phyloP scores from a whole-genome alignment of 2,888 invertebrate species.

The Acronicta psi region DNA sequence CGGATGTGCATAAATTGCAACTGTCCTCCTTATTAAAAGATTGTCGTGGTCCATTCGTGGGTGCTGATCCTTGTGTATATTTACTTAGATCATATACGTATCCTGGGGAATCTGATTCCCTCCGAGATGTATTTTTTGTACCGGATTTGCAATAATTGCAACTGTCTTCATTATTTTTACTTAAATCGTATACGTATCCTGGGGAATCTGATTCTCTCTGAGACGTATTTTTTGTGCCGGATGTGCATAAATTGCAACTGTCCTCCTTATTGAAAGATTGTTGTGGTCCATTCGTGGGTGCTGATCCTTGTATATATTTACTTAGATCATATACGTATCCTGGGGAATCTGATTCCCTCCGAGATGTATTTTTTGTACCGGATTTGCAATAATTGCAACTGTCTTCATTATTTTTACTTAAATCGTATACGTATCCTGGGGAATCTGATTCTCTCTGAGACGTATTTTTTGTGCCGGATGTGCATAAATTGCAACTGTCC shows the following conservation, averaged over 20 bases:
- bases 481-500: not conserved
- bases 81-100: not conserved
- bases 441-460: not conserved
- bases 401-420: not conserved
- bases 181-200: not conserved
- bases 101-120: not conserved
- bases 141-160: not conserved
- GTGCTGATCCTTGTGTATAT: not conserved
- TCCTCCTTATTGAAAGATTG: no score
- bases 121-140: not conserved
- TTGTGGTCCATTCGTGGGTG: no score
- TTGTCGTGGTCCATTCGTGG: no score
- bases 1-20: not conserved
- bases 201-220: not conserved
- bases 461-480: not conserved
- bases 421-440: slow-evolving; percentile 1
- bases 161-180: not conserved
- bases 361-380: not conserved
- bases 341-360: not conserved
- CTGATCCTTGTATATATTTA: not conserved
- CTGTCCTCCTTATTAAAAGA: no score
- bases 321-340: not conserved
- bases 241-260: not conserved
- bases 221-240: not conserved
- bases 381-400: not conserved